Evolutionary conservation across 2,797 vertebrate genomes (phyloP), one percentile per base, ranked within the genome.

Genomic region (Channa striata): DNA sequence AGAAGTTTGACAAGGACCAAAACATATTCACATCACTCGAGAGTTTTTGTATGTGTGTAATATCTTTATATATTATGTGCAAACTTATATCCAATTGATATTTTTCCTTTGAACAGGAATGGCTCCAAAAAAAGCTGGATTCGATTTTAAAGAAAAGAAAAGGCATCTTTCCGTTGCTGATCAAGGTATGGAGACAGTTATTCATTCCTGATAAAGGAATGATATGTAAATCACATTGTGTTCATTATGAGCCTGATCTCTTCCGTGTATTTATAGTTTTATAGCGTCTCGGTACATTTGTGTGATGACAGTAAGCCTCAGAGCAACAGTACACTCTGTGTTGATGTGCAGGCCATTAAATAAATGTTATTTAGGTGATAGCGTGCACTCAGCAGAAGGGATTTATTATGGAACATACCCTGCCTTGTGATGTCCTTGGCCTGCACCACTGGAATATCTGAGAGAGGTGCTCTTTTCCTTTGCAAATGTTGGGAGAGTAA

Each of bases 151-250:
- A 85, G 56, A 79, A 87, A 60, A 87, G 83, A 68, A 92, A 88
- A 74, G 49, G 81, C n/a, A 79, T 65, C 1, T 85, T 91, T 50
- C 87, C 87, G 3, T 71, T 88, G 42, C 81, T 90, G 44, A 77
- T 78, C 42, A 91, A 90, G 90, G 91, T 92, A 91, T n/a, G 84
- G n/a, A 48, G 9, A 34, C n/a, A 25, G 3, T 4, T 11, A 17
- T 34, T 9, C 6, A 36, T 37, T 44, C 1, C 2, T 49, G 14
- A 39, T 13, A 12, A 20, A 33, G 57, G 6, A 47, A 1, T 53
- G 0, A 21, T 21, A 16, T 69, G 12, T 44, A 14, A 36, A 20
- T 47, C 25, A n/a, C 50, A 2, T 21, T 57, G 36, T 14, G 36
- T 7, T 37, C 34, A 8, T 71, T 46, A 19, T 43, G 39, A 46